Evolutionary conservation across 2,888 invertebrate species (phyloP).

Genomic region (Hoplodrina ambigua): DNA sequence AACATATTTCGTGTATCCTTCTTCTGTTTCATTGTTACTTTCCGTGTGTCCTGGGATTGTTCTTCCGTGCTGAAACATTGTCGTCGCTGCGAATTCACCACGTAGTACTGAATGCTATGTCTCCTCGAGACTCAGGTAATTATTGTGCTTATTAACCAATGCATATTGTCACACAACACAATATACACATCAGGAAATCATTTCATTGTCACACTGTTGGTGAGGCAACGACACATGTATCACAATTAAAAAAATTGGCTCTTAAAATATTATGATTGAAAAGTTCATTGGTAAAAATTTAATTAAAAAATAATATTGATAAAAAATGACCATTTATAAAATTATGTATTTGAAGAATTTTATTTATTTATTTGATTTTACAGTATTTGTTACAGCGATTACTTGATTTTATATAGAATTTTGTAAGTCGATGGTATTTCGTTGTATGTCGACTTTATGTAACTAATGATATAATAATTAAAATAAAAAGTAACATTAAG

Average conservation of each 20-base stretch:
- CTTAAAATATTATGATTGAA: not conserved
- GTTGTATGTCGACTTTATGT: slow-evolving; percentile 34
- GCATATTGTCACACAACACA: slow-evolving; percentile 55
- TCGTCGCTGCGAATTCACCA: slow-evolving; percentile 53
- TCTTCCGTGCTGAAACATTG: slow-evolving; percentile 49
- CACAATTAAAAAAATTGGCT: slow-evolving; percentile 14
- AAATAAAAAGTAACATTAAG: slow-evolving; percentile 42
- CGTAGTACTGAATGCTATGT: slow-evolving; percentile 79
- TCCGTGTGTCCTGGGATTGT: slow-evolving; percentile 56
- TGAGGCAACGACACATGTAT: not conserved
- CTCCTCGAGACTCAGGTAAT: slow-evolving; percentile 86
- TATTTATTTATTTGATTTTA: slow-evolving; percentile 35
- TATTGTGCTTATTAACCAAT: slow-evolving; percentile 71
- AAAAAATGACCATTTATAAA: not conserved
- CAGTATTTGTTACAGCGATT: slow-evolving; percentile 58
- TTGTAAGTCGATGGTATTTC: slow-evolving; percentile 66
- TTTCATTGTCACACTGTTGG: slow-evolving; percentile 19
- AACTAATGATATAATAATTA: slow-evolving; percentile 50
- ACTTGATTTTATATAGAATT: slow-evolving; percentile 34
- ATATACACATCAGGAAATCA: slow-evolving; percentile 21
- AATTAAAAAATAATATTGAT: not conserved
- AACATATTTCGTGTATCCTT: slow-evolving; percentile 64
- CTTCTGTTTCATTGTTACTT: slow-evolving; percentile 75
- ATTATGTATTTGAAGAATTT: not conserved
- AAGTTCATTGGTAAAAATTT: slow-evolving; percentile 1